These are phyloP conservation scores for Steinernema khuongi DNA, from an alignment of 1,140 invertebrate species.

Conservation along the genomic window DNA sequence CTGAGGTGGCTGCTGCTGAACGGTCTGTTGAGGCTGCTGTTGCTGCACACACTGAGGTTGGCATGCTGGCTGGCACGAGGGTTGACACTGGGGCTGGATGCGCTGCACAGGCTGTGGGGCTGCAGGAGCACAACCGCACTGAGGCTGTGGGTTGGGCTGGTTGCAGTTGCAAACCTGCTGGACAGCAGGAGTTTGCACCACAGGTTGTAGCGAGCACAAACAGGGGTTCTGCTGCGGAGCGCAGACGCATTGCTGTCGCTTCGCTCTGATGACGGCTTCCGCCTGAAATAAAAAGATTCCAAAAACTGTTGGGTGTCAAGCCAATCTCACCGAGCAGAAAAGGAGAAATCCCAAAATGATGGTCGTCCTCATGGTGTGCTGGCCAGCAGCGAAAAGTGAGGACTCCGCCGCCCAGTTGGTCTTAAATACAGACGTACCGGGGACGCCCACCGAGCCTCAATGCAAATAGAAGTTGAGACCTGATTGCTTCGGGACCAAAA, in stretches of 20 bases:
- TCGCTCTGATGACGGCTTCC: not conserved
- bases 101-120: not conserved
- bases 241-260: not conserved
- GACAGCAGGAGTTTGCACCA: not conserved
- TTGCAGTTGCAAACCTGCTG: not conserved
- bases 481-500: not conserved
- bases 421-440: not conserved
- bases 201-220: not conserved
- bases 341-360: not conserved
- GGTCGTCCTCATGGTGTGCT: constrained; percentile 1
- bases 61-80: constrained; percentile 11
- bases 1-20: not conserved
- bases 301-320: not conserved
- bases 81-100: not conserved
- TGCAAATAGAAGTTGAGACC: not conserved
- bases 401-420: not conserved
- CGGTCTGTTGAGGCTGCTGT: constrained; percentile 8
- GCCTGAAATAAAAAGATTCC: not conserved
- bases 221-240: not conserved
- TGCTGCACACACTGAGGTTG: constrained; percentile 12
- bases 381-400: constrained; percentile 10
- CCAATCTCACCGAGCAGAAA: not conserved
- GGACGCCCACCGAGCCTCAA: not conserved
- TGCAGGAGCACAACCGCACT: not conserved
- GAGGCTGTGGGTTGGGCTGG: not conserved